Conservation (phyloP, 2,797 vertebrate species). For the Pantherophis vulpinus region DNA sequence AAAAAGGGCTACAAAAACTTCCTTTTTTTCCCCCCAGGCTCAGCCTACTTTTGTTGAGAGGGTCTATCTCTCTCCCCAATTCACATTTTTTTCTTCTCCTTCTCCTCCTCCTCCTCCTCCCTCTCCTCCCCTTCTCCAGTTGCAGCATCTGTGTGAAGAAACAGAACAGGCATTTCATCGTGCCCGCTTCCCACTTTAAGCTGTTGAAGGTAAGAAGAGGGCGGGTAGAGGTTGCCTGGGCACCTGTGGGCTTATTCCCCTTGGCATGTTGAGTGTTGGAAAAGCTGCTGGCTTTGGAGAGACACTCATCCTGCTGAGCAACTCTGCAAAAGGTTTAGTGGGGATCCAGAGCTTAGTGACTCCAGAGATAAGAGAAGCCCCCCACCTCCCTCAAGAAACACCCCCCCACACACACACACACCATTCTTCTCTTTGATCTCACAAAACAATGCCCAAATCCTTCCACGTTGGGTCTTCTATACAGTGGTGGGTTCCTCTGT, state of each 20-base stretch:
- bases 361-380: too few relatives aligned
- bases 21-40: not conserved
- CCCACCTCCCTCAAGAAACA: too few relatives aligned
- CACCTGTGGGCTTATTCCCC: too few relatives aligned
- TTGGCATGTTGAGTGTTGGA: not conserved
- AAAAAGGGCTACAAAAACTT: not conserved
- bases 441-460: too few relatives aligned
- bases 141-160: constrained; percentile 97
- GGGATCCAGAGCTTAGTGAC: not conserved
- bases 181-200: constrained; percentile 84
- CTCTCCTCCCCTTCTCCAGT: constrained; percentile 64
- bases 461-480: too few relatives aligned
- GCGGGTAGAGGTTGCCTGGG: not conserved
- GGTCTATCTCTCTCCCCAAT: not conserved
- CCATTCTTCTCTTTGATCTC: too few relatives aligned
- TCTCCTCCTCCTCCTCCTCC: not conserved
- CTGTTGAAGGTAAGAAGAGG: constrained; percentile 84
- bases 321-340: not conserved
- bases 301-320: not conserved
- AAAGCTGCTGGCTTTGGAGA: not conserved
- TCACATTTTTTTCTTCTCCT: not conserved
- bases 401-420: too few relatives aligned
- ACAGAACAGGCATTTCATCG: constrained; percentile 93
- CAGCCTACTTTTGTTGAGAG: not conserved
- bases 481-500: too few relatives aligned